These are phyloP conservation scores for Lasioglossum leucozonium DNA, from an alignment of 2,888 invertebrate genomes.

Conservation along the genomic window DNA sequence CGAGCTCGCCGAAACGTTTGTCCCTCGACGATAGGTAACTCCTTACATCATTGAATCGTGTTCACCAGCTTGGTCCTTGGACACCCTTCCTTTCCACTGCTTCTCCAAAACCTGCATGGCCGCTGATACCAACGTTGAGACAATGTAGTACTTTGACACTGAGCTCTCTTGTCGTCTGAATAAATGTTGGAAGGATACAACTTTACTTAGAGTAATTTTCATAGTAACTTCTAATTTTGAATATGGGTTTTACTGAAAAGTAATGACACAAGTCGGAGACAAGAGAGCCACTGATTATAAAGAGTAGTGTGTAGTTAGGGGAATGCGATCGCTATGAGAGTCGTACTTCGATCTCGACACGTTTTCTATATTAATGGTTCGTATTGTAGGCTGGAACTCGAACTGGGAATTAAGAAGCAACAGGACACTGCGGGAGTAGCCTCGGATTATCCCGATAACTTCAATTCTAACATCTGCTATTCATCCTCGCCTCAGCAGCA, in stretches of 20 bases:
- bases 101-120: neutral
- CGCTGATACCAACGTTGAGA: neutral
- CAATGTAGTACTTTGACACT: neutral
- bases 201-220: neutral
- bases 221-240: neutral
- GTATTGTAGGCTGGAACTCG: conserved; percentile 85
- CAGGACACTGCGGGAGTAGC: conserved; percentile 61
- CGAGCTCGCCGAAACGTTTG: conserved; percentile 86
- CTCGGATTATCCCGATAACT: conserved; percentile 69
- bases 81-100: conserved; percentile 41
- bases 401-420: conserved; percentile 86
- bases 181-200: neutral
- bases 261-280: neutral
- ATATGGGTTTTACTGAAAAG: neutral
- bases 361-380: conserved; percentile 1
- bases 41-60: conserved; percentile 3
- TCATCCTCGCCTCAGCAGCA: conserved; percentile 72
- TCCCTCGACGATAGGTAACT: conserved; percentile 86
- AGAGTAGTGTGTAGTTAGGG: neutral
- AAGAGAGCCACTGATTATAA: neutral
- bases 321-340: neutral
- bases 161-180: neutral
- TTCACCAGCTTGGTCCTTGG: neutral
- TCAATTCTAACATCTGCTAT: conserved; percentile 70
- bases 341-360: neutral